Evolutionary conservation across 1,140 invertebrate species (phyloP).

Genomic region (Pseudoatta argentina): DNA sequence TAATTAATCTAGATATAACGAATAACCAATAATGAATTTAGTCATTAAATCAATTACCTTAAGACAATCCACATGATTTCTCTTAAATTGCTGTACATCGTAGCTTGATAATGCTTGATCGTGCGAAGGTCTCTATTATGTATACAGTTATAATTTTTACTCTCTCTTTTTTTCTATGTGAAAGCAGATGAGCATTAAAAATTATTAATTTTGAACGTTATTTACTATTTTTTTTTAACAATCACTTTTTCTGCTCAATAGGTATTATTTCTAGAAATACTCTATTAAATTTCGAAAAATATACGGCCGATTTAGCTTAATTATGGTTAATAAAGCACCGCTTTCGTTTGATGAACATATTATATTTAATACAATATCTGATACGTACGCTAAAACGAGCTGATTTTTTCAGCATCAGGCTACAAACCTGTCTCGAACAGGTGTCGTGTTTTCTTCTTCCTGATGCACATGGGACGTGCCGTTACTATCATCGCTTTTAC

Average conservation of each 20-base stretch:
- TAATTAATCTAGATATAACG: constrained; percentile 27
- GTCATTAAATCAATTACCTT: constrained; percentile 1
- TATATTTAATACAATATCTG: constrained; percentile 51
- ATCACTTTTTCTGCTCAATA: not conserved
- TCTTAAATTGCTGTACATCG: constrained; percentile 12
- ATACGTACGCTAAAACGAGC: constrained; percentile 25
- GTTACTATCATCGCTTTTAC: constrained; percentile 59
- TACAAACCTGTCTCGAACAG: constrained; percentile 71
- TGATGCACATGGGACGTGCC: constrained; percentile 45
- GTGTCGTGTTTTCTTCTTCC: constrained; percentile 62
- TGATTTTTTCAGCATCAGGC: constrained; percentile 61
- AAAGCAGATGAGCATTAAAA: not conserved
- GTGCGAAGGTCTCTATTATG: constrained; percentile 1
- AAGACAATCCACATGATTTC: constrained; percentile 41
- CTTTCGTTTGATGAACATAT: constrained; percentile 73
- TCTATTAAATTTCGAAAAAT: not conserved
- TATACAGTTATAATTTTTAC: constrained; percentile 13
- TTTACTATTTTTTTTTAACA: constrained; percentile 17
- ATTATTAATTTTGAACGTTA: constrained; percentile 15
- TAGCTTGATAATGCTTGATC: constrained; percentile 1
- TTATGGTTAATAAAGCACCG: constrained; percentile 10
- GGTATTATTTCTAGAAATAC: not conserved
- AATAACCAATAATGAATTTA: constrained; percentile 45
- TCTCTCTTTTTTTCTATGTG: constrained; percentile 7
- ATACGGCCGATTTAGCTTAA: no score